phyloP scores from a whole-genome alignment of 2,113 vertebrate genomes.

The Atherinomorus stipes region DNA sequence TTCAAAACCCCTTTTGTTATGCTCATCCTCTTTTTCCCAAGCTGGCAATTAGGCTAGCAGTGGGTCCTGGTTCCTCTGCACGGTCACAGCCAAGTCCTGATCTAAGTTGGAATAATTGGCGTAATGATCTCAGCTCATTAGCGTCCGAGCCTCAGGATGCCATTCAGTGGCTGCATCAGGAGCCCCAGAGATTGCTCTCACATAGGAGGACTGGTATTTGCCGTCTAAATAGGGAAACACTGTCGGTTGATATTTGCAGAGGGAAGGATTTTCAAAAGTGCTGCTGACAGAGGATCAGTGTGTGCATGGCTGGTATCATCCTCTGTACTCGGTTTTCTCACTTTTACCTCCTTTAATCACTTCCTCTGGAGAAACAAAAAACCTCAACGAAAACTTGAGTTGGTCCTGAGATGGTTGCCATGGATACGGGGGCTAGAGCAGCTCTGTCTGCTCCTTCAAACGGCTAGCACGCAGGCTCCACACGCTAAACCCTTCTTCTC shows the following conservation, averaged over 20 bases:
- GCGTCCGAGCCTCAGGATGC: conserved; percentile 61
- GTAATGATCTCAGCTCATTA: conserved; percentile 80
- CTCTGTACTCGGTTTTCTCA: conserved; percentile 53
- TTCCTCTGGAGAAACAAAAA: conserved; percentile 71
- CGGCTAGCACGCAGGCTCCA: conserved; percentile 36
- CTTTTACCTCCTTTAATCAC: conserved; percentile 69
- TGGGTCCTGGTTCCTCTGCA: conserved; percentile 59
- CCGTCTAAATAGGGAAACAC: conserved; percentile 53
- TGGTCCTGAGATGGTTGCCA: conserved; percentile 75
- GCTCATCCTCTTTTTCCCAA: conserved; percentile 59
- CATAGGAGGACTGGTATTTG: conserved; percentile 48
- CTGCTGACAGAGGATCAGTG: conserved; percentile 61
- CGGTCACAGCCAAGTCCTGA: conserved; percentile 76
- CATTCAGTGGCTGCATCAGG: conserved; percentile 56
- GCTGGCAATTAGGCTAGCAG: conserved; percentile 70
- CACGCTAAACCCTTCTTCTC: conserved; percentile 39
- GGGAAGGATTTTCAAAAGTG: conserved; percentile 61
- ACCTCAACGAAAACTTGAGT: conserved; percentile 61
- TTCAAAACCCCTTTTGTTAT: conserved; percentile 70
- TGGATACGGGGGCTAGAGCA: conserved; percentile 72
- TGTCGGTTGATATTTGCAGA: conserved; percentile 57
- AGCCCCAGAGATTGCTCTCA: conserved; percentile 62
- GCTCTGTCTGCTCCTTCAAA: conserved; percentile 54
- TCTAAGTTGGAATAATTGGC: conserved; percentile 79
- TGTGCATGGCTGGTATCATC: conserved; percentile 43